Percentiles rank a stretch among this genome's conserved stretches.
Evolutionary conservation across 23 tunicate genomes (phyloP).

Genomic region (Halocynthia roretzi): DNA sequence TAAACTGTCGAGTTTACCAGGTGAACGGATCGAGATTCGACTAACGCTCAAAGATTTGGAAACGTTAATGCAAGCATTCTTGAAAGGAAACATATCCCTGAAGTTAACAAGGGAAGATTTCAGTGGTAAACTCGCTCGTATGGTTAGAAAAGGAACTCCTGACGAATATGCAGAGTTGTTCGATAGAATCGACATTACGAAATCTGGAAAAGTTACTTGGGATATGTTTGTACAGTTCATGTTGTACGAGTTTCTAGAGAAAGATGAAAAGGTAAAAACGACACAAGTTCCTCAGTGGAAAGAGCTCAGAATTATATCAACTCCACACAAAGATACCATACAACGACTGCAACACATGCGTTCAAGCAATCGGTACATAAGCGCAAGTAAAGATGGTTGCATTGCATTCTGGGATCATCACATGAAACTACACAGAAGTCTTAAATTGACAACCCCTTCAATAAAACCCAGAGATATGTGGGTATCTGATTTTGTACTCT

Average conservation of each 20-base stretch:
- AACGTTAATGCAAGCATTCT: constrained; percentile 33
- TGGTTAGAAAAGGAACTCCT: constrained; percentile 60
- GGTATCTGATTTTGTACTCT: constrained; percentile 83
- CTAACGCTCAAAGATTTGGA: constrained; percentile 57
- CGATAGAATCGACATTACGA: constrained; percentile 89
- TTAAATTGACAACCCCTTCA: constrained; percentile 53
- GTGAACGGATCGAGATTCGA: constrained; percentile 54
- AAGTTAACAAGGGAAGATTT: constrained; percentile 50
- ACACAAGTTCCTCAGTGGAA: constrained; percentile 99
- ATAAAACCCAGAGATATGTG: constrained; percentile 88
- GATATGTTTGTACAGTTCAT: constrained; percentile 77
- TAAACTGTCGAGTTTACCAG: constrained; percentile 26
- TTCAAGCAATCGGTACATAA: constrained; percentile 70
- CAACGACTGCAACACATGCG: constrained; percentile 48
- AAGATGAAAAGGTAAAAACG: constrained; percentile 95
- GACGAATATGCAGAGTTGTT: constrained; percentile 86
- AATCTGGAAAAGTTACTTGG: constrained; percentile 76
- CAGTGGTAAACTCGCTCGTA: constrained; percentile 36
- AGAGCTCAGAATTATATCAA: constrained; percentile 52
- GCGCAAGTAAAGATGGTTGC: constrained; percentile 79
- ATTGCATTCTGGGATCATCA: constrained; percentile 91
- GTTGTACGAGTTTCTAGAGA: constrained; percentile 82
- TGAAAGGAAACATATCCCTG: constrained; percentile 10
- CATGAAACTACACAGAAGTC: constrained; percentile 46
- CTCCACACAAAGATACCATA: constrained; percentile 88